Conservation (phyloP, 2,797 vertebrate species). For the Aphelocoma californica region DNA sequence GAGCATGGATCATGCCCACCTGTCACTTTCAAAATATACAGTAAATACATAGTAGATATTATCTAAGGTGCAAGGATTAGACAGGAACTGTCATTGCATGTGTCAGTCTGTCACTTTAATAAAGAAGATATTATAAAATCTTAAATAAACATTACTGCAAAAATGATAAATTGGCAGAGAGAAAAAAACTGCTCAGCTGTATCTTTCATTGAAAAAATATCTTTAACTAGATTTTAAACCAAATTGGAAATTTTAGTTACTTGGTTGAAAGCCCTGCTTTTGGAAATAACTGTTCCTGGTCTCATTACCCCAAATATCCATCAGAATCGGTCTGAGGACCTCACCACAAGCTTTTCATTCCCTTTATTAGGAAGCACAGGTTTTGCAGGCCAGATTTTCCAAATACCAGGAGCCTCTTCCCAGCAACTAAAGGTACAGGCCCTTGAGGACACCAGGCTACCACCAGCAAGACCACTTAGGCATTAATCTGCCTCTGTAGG, state of each 20-base stretch:
- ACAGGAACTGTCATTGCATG: neutral
- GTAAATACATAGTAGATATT: neutral
- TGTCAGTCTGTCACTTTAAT: neutral
- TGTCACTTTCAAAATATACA: neutral
- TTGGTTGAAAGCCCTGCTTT: neutral
- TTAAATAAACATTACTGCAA: neutral
- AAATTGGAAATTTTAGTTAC: neutral
- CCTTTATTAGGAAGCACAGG: neutral
- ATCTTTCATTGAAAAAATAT: neutral
- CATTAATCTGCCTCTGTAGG: neutral
- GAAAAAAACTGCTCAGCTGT: neutral
- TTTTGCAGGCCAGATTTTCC: neutral
- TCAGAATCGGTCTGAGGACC: neutral
- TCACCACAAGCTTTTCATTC: neutral
- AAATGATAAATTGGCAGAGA: neutral
- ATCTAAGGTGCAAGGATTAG: neutral
- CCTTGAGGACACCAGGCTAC: neutral
- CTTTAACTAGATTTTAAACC: neutral
- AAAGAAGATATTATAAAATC: neutral
- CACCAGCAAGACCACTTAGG: accelerated
- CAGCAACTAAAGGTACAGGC: neutral
- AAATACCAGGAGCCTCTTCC: neutral
- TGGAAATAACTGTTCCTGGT: neutral
- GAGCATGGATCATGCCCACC: neutral
- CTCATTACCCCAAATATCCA: neutral